A percentile compares a stretch with the other conserved stretches of the same genome.
Conservation (phyloP, 1,140 invertebrate species). For the Platorchestia sp. region DNA sequence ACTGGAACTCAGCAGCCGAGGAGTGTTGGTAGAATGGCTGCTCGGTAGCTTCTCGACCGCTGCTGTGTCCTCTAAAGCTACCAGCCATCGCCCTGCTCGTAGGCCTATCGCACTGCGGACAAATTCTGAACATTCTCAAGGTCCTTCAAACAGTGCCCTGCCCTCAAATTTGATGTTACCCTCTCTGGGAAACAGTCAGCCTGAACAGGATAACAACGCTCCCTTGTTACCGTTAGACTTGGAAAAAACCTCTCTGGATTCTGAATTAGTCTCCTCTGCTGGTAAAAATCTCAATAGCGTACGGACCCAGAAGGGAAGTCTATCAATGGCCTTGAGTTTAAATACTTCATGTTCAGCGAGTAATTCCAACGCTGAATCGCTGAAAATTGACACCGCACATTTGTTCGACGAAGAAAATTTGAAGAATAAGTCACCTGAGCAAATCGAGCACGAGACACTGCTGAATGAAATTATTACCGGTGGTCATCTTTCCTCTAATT, state of each 20-base stretch:
- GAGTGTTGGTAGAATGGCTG: constrained; percentile 31
- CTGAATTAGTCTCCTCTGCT: background rate
- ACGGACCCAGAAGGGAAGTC: background rate
- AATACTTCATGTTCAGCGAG: background rate
- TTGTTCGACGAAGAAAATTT: background rate
- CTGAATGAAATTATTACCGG: background rate
- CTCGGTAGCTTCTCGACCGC: background rate
- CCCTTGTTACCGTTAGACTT: background rate
- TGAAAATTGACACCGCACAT: background rate
- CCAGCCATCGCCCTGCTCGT: background rate
- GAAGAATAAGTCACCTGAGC: background rate
- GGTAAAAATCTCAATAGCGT: background rate
- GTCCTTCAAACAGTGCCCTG: background rate
- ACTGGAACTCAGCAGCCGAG: background rate
- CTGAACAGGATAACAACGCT: background rate
- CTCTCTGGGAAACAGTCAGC: background rate
- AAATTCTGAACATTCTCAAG: background rate
- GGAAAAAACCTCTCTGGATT: background rate
- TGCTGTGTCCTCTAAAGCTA: background rate
- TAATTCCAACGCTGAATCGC: background rate
- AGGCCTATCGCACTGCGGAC: background rate
- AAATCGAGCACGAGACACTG: background rate
- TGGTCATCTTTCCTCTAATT: background rate
- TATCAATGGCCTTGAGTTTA: background rate
- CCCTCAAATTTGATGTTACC: background rate